Percentiles rank a stretch among this genome's conserved stretches.
Conservation (phyloP, 2,888 invertebrate species). For the Stratiomys singularior region DNA sequence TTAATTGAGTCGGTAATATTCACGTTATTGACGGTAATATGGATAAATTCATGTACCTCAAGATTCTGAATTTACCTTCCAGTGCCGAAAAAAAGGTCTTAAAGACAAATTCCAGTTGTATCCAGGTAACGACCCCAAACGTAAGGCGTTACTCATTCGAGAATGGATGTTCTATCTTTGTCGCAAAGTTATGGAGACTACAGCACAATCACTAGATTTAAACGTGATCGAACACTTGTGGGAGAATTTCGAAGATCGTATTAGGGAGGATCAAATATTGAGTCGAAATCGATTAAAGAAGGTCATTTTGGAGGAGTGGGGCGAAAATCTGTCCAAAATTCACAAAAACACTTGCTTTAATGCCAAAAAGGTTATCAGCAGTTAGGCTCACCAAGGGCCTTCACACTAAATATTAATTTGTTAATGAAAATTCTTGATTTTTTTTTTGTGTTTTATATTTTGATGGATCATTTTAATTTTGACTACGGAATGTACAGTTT, state of each 20-base stretch:
- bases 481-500: conserved; percentile 16
- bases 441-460: conserved; percentile 11
- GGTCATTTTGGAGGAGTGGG: conserved; percentile 47
- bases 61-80: conserved; percentile 29
- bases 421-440: conserved; percentile 23
- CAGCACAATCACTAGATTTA: conserved; percentile 51
- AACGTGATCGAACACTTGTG: conserved; percentile 53
- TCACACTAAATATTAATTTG: conserved; percentile 17
- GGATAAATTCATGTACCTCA: conserved; percentile 45
- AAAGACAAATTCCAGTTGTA: conserved; percentile 46
- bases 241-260: conserved; percentile 54
- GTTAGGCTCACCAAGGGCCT: conserved; percentile 30
- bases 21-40: conserved; percentile 49
- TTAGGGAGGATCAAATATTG: conserved; percentile 40
- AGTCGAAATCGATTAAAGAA: conserved; percentile 39
- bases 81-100: conserved; percentile 29
- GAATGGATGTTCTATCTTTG: conserved; percentile 50
- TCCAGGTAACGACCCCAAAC: conserved; percentile 51
- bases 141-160: conserved; percentile 46
- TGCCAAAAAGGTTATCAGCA: conserved; percentile 48
- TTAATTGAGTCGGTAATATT: conserved; percentile 42
- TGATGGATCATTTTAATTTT: conserved; percentile 22
- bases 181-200: conserved; percentile 47
- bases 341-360: conserved; percentile 47
- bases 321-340: conserved; percentile 45